Evolutionary conservation across 2,888 invertebrate species (phyloP), one percentile per base, ranked within the genome.

Genomic region (Hoplodrina ambigua): DNA sequence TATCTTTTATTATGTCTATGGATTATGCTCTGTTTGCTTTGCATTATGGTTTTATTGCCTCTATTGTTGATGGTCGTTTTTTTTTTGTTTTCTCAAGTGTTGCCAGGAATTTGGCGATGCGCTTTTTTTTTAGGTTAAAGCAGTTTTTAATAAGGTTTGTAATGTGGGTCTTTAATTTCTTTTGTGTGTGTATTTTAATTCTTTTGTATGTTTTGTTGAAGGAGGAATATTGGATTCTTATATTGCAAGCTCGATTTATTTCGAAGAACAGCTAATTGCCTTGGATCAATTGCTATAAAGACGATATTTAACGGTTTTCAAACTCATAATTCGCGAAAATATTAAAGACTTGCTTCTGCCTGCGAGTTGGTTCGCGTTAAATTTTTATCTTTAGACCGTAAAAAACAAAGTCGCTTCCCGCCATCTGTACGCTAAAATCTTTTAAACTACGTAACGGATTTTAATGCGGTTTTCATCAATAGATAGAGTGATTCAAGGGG

Each of bases 1-100:
- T 87, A 85, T 83, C 86, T 72, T 83, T 87, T 87, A 80, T 87
- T 85, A 78, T 86, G 80, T 84, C 84, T 80, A 54, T 64, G 87
- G 87, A 85, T 87, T 87, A 80, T 6, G 64, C 30, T 67, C 49
- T 83, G 75, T 80, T 80, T 74, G 84, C 76, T 66, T 83, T 82
- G 80, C 83, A 81, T 83, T 83, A 83, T 70, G 69, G 79, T 81
- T 80, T 80, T 78, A 78, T 81, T 74, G 62, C 60, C 66, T 67
- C 69, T 63, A 74, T 82, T 72, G 78, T 83, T 69, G 80, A 74
- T 75, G 60, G 71, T 68, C 17, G 64, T 60, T 69, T 77, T 56
- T 80, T n/a, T 80, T 81, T 84, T 87, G 85, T 82, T 78, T 77
- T 82, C 80, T 84, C 84, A 87, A 87, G 88, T 87, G 83, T 80